These are phyloP conservation scores for Drosophila atripex DNA, from an alignment of 2,888 invertebrate species.

Conservation along the genomic window DNA sequence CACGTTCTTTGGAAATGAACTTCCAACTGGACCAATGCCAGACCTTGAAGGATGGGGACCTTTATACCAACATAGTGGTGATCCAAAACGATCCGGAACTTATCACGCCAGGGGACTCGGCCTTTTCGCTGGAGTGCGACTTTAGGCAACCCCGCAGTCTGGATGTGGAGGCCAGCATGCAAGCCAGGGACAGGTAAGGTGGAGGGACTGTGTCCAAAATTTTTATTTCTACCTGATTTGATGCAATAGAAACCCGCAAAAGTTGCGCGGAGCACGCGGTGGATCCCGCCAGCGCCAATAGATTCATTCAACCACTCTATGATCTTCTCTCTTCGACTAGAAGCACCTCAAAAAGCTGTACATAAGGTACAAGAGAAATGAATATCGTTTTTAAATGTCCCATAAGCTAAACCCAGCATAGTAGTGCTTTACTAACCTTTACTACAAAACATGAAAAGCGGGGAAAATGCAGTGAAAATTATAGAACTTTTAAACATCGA, in stretches of 20 bases:
- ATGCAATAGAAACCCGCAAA: slow-evolving; percentile 82
- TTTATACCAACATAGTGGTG: slow-evolving; percentile 87
- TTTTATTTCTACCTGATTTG: slow-evolving; percentile 51
- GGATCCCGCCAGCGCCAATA: slow-evolving; percentile 82
- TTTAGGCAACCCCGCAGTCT: slow-evolving; percentile 85
- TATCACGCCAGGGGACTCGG: slow-evolving; percentile 87
- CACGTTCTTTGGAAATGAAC: slow-evolving; percentile 85
- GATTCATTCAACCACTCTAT: slow-evolving; percentile 43
- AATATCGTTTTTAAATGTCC: slow-evolving; percentile 22
- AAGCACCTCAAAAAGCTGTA: slow-evolving; percentile 69
- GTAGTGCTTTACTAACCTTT: slow-evolving; percentile 57
- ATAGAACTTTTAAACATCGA: neutral
- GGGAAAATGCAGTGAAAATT: slow-evolving; percentile 12
- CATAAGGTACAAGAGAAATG: slow-evolving; percentile 72
- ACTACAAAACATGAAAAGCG: slow-evolving; percentile 4
- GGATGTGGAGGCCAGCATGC: slow-evolving; percentile 85
- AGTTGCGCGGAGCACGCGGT: slow-evolving; percentile 83
- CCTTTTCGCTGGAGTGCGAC: slow-evolving; percentile 88
- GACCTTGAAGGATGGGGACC: slow-evolving; percentile 85
- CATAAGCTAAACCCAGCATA: slow-evolving; percentile 26
- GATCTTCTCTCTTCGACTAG: slow-evolving; percentile 64
- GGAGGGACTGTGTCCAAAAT: slow-evolving; percentile 13
- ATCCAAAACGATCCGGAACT: slow-evolving; percentile 88
- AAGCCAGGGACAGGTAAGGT: slow-evolving; percentile 83
- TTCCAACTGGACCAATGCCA: slow-evolving; percentile 86